Conservation (phyloP, 2,113 vertebrate species). For the Odobenus rosmarus region DNA sequence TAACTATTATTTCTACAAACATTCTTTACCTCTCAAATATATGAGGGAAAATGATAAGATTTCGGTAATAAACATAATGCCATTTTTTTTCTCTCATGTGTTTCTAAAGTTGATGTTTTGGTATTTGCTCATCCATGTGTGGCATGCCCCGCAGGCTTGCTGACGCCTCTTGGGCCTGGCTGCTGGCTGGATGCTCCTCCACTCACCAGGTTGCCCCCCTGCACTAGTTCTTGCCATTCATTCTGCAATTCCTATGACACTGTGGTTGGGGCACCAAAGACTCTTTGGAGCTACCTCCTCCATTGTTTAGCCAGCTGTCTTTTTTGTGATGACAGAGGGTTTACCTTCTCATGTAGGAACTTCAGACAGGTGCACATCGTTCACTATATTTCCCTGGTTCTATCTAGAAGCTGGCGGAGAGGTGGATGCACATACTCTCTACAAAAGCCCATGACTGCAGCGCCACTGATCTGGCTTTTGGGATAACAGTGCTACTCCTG, state of each 20-base stretch:
- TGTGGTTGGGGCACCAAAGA: not conserved
- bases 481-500: not conserved
- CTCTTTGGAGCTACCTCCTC: not conserved
- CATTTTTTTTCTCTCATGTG: not conserved
- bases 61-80: not conserved
- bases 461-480: not conserved
- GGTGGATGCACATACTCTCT: accelerated
- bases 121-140: not conserved
- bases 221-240: not conserved
- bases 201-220: not conserved
- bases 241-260: not conserved
- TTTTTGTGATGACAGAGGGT: not conserved
- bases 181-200: not conserved
- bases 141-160: not conserved
- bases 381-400: not conserved
- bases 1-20: not conserved
- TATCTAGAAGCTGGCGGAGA: not conserved
- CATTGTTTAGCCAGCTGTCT: not conserved
- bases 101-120: not conserved
- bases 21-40: conserved; percentile 1
- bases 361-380: not conserved
- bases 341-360: not conserved
- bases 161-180: not conserved
- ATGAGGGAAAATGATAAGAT: not conserved
- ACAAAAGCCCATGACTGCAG: not conserved